Evolutionary conservation across 2,888 invertebrate species (phyloP), one percentile per base, ranked within the genome.

Genomic region (Drosophila paranaensis): DNA sequence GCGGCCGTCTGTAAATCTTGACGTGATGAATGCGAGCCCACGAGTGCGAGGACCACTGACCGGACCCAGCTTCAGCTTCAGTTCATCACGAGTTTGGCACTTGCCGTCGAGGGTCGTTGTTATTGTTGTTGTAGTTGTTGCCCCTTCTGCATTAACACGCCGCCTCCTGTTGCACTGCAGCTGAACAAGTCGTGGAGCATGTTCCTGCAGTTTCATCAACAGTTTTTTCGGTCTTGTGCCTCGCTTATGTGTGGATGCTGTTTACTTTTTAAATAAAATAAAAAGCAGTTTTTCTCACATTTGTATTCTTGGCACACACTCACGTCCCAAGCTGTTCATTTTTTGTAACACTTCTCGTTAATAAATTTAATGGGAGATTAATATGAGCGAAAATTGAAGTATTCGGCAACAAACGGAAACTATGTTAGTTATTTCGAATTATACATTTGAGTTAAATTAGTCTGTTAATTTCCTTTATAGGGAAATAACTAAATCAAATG

Each of bases 101-200:
- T 84, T 72, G 67, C 40, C 56, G 55, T 62, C 60, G 35, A 79
- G 71, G 46, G 71, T 71, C 74, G 50, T 71, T 69, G 58, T 54
- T 71, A 54, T 70, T 77, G 51, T 62, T 65, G 43, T 64, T 69
- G 55, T 50, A 58, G 63, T 2, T 64, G 43, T 33, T 33, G 60
- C 54, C 55, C 57, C 55, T 79, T 82, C 74, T 74, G 82, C 78
- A 82, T 82, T 78, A 81, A 82, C 68, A 68, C 67, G 74, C 73
- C 62, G 64, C 58, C 79, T 76, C 79, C 83, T 88, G 83, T 83
- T 88, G 83, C 89, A 82, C 71, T 85, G 66, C 64, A 61, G 63
- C 71, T 69, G 46, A 80, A 61, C 68, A 71, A 53, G 74, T 58
- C 45, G 67, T 54, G 74, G 55, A 20, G 62, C 74, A 62, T 65